Percentiles rank a stretch among this genome's conserved stretches.
Evolutionary conservation across 2,888 invertebrate species (phyloP).

Genomic region (Hylaea fasciaria): DNA sequence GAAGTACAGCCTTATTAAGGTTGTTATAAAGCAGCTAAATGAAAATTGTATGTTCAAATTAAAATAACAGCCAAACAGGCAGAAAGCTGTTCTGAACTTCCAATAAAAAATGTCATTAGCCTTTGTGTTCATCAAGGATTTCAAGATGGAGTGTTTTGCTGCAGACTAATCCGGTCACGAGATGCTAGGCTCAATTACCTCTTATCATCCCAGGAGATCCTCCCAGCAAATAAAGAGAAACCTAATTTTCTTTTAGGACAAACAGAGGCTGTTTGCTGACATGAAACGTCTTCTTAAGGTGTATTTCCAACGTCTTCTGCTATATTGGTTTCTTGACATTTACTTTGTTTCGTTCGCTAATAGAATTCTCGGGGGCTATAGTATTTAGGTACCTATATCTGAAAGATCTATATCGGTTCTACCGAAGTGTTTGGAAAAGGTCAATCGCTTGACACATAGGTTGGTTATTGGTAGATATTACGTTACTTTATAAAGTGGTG

Average conservation of each 20-base stretch:
- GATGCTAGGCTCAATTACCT: conserved; percentile 10
- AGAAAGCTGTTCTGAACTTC: too few relatives aligned
- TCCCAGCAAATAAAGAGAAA: conserved; percentile 25
- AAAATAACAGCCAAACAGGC: too few relatives aligned
- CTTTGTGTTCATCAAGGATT: conserved; percentile 3
- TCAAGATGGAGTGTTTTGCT: conserved; percentile 17
- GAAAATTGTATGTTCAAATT: too few relatives aligned
- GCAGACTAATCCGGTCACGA: neutral
- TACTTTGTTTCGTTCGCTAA: conserved; percentile 8
- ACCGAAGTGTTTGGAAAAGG: conserved; percentile 22
- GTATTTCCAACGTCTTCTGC: conserved; percentile 4
- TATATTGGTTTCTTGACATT: conserved; percentile 2
- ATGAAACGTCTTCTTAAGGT: conserved; percentile 9
- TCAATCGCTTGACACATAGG: conserved; percentile 30
- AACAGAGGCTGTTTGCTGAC: conserved; percentile 21
- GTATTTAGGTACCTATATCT: conserved; percentile 7
- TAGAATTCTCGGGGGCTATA: neutral
- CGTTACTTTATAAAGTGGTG: conserved; percentile 11
- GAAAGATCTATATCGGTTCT: conserved; percentile 30
- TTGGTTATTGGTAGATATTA: neutral
- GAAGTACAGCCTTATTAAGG: too few relatives aligned
- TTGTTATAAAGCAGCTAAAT: too few relatives aligned
- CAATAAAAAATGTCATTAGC: too few relatives aligned
- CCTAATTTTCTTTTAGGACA: conserved; percentile 30
- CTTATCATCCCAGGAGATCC: conserved; percentile 29